Percentiles rank a stretch among this genome's conserved stretches.
Evolutionary conservation across 2,797 vertebrate species (phyloP).

Genomic region (Falco novaeseelandiae): DNA sequence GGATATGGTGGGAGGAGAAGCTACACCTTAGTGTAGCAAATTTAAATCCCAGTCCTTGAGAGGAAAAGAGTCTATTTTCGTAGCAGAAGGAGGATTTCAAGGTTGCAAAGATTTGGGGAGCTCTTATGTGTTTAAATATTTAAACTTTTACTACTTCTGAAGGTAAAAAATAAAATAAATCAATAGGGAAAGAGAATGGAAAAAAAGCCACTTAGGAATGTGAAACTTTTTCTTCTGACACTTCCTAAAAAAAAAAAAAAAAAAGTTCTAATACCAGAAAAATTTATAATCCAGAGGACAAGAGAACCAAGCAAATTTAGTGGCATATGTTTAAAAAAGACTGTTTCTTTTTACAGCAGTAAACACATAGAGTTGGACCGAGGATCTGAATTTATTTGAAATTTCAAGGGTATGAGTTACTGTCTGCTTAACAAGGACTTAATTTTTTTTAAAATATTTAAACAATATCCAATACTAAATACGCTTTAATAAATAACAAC

Average conservation of each 20-base stretch:
- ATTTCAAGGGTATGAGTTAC: not conserved
- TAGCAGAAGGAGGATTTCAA: not conserved
- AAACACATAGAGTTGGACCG: fast-evolving
- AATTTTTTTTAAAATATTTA: not conserved
- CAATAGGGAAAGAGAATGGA: not conserved
- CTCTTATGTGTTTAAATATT: not conserved
- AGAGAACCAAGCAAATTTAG: not conserved
- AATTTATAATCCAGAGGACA: not conserved
- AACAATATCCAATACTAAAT: not conserved
- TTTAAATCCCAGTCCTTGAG: not conserved
- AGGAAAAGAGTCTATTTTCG: not conserved
- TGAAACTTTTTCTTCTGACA: not conserved
- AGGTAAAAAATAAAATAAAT: not conserved
- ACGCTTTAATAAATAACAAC: not conserved
- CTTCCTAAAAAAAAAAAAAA: too few species aligned
- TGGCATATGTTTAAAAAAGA: not conserved
- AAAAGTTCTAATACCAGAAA: not conserved
- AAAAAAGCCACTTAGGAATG: not conserved
- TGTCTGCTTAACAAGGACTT: not conserved
- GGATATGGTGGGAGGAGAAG: not conserved
- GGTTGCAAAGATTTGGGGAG: not conserved
- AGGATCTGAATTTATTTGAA: not conserved
- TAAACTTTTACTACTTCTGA: not conserved
- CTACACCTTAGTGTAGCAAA: not conserved
- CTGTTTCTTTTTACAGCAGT: not conserved